Percentiles rank a stretch among this genome's conserved stretches.
These are phyloP conservation scores for Hyles vespertilio DNA, from an alignment of 1,140 invertebrate genomes.

Conservation along the genomic window DNA sequence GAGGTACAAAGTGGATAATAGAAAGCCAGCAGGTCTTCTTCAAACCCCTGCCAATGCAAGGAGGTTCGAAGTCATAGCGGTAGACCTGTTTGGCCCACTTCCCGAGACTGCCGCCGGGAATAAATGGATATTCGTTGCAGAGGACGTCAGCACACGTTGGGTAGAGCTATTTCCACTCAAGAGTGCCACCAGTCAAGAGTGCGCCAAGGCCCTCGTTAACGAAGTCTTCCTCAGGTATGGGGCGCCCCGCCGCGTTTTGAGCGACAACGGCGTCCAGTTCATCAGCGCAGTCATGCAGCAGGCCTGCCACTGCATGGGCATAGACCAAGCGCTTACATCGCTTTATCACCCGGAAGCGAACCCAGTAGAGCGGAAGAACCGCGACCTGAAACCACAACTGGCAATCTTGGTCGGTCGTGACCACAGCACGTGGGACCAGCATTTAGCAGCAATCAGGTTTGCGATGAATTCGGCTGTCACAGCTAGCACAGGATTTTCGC, in stretches of 20 bases:
- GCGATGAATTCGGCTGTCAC: constrained; percentile 2
- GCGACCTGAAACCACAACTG: constrained; percentile 9
- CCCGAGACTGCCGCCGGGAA: constrained; percentile 12
- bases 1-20: constrained; percentile 33
- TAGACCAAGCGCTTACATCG: constrained; percentile 5
- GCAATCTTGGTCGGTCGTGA: constrained; percentile 1
- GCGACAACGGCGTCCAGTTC: constrained; percentile 25
- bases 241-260: constrained; percentile 31
- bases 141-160: constrained; percentile 22
- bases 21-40: constrained; percentile 35
- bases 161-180: constrained; percentile 28
- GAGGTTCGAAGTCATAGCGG: constrained; percentile 32
- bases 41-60: constrained; percentile 21
- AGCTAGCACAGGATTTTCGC: constrained; percentile 1
- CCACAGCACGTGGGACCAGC: constrained; percentile 4
- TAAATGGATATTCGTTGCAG: constrained; percentile 10
- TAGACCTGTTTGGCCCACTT: constrained; percentile 29
- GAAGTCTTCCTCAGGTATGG: constrained; percentile 26
- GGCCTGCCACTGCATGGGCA: too few relatives aligned
- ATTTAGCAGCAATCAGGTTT: constrained; percentile 4
- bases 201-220: constrained; percentile 23
- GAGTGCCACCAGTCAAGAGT: constrained; percentile 31
- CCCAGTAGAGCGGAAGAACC: constrained; percentile 12
- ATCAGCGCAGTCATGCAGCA: too few relatives aligned
- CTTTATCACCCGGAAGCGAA: constrained; percentile 14